Percentiles rank a stretch among this genome's conserved stretches.
Conservation (phyloP, 2,113 vertebrate genomes). For the Drymodes brunneopygia region DNA sequence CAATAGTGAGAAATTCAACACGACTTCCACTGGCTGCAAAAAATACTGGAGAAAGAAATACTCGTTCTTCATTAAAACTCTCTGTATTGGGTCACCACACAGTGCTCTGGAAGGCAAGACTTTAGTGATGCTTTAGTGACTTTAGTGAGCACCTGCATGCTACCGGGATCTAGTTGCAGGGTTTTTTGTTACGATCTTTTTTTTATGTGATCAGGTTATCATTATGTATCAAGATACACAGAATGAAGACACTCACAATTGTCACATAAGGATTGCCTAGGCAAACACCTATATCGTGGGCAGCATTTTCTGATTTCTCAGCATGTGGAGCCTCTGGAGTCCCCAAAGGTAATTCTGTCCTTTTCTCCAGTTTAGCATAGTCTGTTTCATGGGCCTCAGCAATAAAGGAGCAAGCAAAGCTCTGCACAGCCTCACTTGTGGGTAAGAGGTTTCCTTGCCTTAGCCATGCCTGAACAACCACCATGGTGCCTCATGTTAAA, state of each 20-base stretch:
- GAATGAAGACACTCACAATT: neutral
- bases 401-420: neutral
- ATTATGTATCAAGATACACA: neutral
- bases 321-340: neutral
- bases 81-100: neutral
- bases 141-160: neutral
- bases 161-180: accelerated
- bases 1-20: neutral
- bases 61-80: neutral
- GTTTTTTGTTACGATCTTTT: neutral
- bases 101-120: neutral
- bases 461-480: neutral
- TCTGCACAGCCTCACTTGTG: accelerated
- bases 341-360: neutral
- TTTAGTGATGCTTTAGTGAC: neutral
- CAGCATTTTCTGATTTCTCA: neutral
- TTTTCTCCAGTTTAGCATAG: neutral
- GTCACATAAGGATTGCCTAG: neutral
- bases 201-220: neutral
- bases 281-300: neutral
- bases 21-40: neutral
- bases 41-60: neutral
- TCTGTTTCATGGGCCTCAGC: accelerated
- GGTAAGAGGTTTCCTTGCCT: neutral
- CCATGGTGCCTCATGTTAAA: accelerated